phyloP scores from a whole-genome alignment of 2,797 vertebrate species.

The Sphenopsis melanotis region DNA sequence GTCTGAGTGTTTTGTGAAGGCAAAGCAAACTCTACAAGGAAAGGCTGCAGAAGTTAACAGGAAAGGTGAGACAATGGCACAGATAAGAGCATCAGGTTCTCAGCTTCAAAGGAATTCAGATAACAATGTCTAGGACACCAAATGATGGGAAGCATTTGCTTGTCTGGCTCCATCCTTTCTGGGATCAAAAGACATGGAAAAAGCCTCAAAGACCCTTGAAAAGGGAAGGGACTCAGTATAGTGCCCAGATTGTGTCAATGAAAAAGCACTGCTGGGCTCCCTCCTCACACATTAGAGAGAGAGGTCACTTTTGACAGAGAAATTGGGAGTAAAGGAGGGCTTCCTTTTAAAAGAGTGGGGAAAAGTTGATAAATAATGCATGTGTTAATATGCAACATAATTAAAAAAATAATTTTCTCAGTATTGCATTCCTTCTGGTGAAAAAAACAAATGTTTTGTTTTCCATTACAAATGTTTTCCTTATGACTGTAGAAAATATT shows the following conservation, averaged over 20 bases:
- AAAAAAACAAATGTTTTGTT: not conserved
- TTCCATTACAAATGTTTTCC: not conserved
- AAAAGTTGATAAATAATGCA: not conserved
- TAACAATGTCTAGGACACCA: conserved; percentile 28
- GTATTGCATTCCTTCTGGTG: not conserved
- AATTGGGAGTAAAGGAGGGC: not conserved
- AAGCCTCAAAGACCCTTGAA: conserved; percentile 9
- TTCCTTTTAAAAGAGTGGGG: not conserved
- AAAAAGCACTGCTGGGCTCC: not conserved
- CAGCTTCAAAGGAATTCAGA: conserved; percentile 23
- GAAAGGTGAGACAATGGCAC: conserved; percentile 47
- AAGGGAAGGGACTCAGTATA: not conserved
- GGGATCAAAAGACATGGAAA: conserved; percentile 28
- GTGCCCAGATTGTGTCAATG: not conserved
- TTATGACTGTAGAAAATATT: not conserved
- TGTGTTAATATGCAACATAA: not conserved
- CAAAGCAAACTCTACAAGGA: conserved; percentile 1
- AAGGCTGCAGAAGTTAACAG: conserved; percentile 19
- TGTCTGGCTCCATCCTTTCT: conserved; percentile 20
- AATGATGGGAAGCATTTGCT: conserved; percentile 20
- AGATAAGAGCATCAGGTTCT: conserved; percentile 32
- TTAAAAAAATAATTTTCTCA: not conserved
- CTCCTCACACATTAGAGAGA: not conserved
- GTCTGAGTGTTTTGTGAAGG: not conserved
- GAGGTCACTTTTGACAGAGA: not conserved